Conservation (phyloP, 2,888 invertebrate species). For the Hypena proboscidalis region DNA sequence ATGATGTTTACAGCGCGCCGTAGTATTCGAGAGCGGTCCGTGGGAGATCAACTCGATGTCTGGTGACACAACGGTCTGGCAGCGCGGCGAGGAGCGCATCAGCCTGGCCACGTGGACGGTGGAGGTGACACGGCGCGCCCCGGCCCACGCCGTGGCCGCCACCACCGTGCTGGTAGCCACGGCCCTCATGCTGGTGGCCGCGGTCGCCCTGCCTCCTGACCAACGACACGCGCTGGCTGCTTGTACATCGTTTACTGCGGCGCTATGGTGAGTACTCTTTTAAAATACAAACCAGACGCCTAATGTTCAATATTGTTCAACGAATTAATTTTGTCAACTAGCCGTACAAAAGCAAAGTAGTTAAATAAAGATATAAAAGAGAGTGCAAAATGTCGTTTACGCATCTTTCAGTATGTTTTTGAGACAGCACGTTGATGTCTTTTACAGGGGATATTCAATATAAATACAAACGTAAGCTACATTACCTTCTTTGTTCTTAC, state of each 20-base stretch:
- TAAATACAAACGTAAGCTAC: too few species aligned
- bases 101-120: conserved; percentile 52
- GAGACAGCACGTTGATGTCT: too few species aligned
- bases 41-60: conserved; percentile 62
- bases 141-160: conserved; percentile 56
- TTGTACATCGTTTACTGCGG: conserved; percentile 59
- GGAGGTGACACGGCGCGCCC: conserved; percentile 55
- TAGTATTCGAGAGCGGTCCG: conserved; percentile 62
- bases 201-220: conserved; percentile 55
- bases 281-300: background rate
- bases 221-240: conserved; percentile 64
- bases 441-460: too few species aligned
- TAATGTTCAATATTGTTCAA: background rate
- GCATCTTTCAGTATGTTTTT: too few species aligned
- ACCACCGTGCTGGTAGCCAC: conserved; percentile 50
- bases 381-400: too few species aligned
- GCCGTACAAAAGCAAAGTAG: background rate
- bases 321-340: background rate
- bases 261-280: conserved; percentile 57
- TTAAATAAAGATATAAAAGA: too few species aligned
- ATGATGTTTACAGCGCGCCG: conserved; percentile 45
- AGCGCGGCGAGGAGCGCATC: conserved; percentile 34
- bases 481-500: too few species aligned
- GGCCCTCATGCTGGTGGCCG: conserved; percentile 55
- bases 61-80: conserved; percentile 28